Percentiles rank a stretch among this genome's conserved stretches.
Evolutionary conservation across 2,113 vertebrate genomes (phyloP).

Genomic region (Isurus oxyrinchus): DNA sequence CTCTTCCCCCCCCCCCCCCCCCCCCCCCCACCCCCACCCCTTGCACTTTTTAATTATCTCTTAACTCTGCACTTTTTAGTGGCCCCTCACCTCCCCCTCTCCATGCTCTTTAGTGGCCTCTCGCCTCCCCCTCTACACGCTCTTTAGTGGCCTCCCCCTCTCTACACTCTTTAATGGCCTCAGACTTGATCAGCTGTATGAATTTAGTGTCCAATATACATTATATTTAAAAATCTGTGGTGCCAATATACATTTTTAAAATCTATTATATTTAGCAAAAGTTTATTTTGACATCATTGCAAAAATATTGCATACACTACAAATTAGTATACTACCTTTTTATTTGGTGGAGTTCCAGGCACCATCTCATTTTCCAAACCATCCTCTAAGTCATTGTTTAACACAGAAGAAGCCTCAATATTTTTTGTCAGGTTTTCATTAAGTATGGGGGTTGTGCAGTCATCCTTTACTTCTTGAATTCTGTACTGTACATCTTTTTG

Average conservation of each 20-base stretch:
- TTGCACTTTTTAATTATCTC: no score
- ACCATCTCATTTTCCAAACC: neutral
- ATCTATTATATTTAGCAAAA: neutral
- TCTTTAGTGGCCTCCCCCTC: no score
- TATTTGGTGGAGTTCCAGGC: slow-evolving; percentile 19
- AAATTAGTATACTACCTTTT: neutral
- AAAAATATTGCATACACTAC: neutral
- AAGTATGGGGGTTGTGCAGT: neutral
- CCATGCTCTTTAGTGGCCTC: no score
- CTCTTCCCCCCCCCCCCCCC: no score
- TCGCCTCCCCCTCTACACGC: no score
- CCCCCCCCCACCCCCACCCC: no score
- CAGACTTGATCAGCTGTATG: neutral
- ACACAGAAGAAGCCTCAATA: neutral
- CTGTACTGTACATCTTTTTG: neutral
- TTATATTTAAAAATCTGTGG: no score
- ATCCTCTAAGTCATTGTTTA: neutral
- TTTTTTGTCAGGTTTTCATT: neutral
- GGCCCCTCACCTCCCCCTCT: no score
- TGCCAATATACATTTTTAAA: neutral
- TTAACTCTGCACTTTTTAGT: no score
- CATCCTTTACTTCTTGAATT: neutral
- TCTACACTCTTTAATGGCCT: no score
- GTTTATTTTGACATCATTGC: neutral
- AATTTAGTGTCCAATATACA: neutral